A percentile compares a stretch with the other conserved stretches of the same genome.
Conservation (phyloP, 1,140 invertebrate species). For the Drosophila eugracilis region DNA sequence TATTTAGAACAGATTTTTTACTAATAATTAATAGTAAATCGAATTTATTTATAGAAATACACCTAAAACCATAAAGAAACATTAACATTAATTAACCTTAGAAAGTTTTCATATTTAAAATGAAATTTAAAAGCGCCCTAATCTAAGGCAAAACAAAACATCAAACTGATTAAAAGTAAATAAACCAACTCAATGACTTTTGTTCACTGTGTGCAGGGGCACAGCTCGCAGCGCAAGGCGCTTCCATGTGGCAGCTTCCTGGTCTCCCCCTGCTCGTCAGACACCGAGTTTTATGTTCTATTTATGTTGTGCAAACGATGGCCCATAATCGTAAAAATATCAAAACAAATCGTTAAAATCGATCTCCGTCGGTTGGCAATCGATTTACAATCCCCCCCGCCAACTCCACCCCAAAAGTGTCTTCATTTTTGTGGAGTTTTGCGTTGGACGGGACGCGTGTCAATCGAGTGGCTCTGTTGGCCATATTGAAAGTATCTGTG, state of each 20-base stretch:
- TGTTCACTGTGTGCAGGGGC: slow-evolving; percentile 1
- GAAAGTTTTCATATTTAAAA: too few species aligned
- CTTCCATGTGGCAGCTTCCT: slow-evolving; percentile 36
- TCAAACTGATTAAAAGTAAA: too few species aligned
- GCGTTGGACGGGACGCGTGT: slow-evolving; percentile 60
- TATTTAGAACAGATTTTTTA: too few species aligned
- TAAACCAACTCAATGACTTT: neutral
- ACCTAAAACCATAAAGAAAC: too few species aligned
- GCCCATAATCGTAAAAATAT: slow-evolving; percentile 85
- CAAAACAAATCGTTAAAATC: slow-evolving; percentile 85
- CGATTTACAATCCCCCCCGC: slow-evolving; percentile 57
- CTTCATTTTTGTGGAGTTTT: slow-evolving; percentile 66
- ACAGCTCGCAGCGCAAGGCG: slow-evolving; percentile 11
- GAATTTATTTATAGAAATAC: too few species aligned
- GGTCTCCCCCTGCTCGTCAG: slow-evolving; percentile 37
- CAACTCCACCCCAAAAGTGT: slow-evolving; percentile 29
- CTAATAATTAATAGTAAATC: too few species aligned
- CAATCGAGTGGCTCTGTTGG: slow-evolving; percentile 65
- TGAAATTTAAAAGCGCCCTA: too few species aligned
- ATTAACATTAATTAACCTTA: too few species aligned
- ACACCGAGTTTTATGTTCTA: slow-evolving; percentile 83
- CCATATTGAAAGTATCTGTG: slow-evolving; percentile 40
- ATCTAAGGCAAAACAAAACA: too few species aligned
- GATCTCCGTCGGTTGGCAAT: slow-evolving; percentile 70
- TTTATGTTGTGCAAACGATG: slow-evolving; percentile 85